Evolutionary conservation across 2,113 vertebrate species (phyloP), one percentile per base, ranked within the genome.

Genomic region (Haemorhous mexicanus): DNA sequence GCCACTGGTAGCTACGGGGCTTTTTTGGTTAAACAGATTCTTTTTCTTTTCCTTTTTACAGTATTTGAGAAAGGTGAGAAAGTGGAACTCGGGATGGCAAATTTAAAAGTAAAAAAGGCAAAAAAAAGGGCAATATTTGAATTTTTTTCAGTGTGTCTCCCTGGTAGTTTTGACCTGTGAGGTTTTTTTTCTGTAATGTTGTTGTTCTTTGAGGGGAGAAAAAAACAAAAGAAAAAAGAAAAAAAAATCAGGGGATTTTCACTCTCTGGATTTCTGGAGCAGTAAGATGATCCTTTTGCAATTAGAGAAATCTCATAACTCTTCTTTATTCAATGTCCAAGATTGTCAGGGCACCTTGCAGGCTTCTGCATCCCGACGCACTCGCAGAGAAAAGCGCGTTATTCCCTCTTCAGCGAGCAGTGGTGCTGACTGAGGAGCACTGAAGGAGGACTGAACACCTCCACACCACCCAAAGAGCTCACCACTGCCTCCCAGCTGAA

Each of bases 331-430:
- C 39, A 73, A 37, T 2, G 1, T 6, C 18, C 20, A 68, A 6
- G 35, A 39, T 4, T 17, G 43, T 37, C 19, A 39, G 10, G 3
- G 7, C 2, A 0, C 43, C 28, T 86, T 32, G 3, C 18, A 80
- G 58, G 22, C 14, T 28, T 30, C n/a, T 76, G 24, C n/a, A 27
- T 56, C 35, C 26, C 3, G 0, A 7, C 27, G 13, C 7, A 14
- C 0, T 1, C 6, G 2, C 0, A 9, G 58, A 67, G 68, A 47
- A 58, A 21, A 58, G 5, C 9, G 1, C 2, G 0, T 87, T 47
- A 22, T 35, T 52, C 11, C 74, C 14, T 76, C 6, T 53, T 55
- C 22, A 23, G 32, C 22, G 64, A 49, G 7, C 5, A 19, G 5
- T 15, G 9, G 6, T 20, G 33, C 12, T 91, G 53, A 30, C 46